Conservation (phyloP, 2,888 invertebrate genomes). For the Chouioia cunea region DNA sequence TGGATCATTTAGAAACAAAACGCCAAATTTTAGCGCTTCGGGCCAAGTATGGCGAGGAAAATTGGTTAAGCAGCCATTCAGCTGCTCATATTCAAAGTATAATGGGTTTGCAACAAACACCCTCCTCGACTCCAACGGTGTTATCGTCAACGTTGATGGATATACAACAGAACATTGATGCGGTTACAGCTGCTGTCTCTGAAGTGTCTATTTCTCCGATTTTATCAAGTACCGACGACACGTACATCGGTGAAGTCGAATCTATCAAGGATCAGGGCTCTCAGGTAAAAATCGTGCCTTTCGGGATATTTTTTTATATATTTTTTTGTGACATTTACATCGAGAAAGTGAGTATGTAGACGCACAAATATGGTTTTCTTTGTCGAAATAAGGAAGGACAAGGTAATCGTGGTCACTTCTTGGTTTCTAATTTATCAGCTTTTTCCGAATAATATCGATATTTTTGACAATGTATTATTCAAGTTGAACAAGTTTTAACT, state of each 20-base stretch:
- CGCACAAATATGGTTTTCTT: too few relatives aligned
- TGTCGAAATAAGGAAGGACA: too few relatives aligned
- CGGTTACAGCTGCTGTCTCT: background rate
- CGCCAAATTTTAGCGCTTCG: constrained; percentile 73
- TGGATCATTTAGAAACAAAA: constrained; percentile 73
- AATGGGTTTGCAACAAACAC: constrained; percentile 69
- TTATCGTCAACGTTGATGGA: constrained; percentile 47
- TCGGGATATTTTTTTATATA: too few relatives aligned
- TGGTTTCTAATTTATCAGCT: too few relatives aligned
- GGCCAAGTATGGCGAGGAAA: constrained; percentile 72
- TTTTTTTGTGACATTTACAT: too few relatives aligned
- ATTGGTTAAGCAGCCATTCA: constrained; percentile 73
- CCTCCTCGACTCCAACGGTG: constrained; percentile 48
- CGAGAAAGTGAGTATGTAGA: too few relatives aligned
- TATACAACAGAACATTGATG: background rate
- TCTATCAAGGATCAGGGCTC: background rate
- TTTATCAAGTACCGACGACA: background rate
- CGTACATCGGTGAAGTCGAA: too few relatives aligned
- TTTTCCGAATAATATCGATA: too few relatives aligned
- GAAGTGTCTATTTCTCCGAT: constrained; percentile 32
- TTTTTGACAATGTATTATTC: too few relatives aligned
- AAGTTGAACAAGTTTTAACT: too few relatives aligned
- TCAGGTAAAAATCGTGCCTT: too few relatives aligned
- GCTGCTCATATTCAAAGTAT: constrained; percentile 72
- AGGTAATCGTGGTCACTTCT: too few relatives aligned